Evolutionary conservation across 1,140 invertebrate genomes (phyloP).

Genomic region (Musca vetustissima): DNA sequence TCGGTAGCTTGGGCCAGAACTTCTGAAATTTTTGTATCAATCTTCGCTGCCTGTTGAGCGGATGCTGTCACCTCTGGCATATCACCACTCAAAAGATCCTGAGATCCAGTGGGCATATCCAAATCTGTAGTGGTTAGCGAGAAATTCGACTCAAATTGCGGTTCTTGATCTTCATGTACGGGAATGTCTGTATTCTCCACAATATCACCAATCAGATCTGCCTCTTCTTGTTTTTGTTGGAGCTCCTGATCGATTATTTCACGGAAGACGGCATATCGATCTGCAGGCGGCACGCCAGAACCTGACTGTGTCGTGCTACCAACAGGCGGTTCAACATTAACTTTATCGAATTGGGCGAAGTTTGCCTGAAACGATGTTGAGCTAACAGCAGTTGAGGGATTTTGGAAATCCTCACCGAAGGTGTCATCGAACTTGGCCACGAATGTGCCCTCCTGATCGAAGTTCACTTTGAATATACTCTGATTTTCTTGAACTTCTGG

Average conservation of each 20-base stretch:
- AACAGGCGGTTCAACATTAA: slow-evolving; percentile 49
- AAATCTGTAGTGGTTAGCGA: slow-evolving; percentile 11
- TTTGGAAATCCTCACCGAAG: slow-evolving; percentile 55
- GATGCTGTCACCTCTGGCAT: slow-evolving; percentile 11
- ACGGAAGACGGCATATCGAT: slow-evolving; percentile 82
- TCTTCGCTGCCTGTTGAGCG: slow-evolving; percentile 37
- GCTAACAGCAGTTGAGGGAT: neutral
- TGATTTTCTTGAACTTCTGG: slow-evolving; percentile 24
- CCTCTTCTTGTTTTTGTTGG: slow-evolving; percentile 59
- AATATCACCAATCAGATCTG: slow-evolving; percentile 46
- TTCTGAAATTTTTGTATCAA: slow-evolving; percentile 56
- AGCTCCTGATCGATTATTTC: slow-evolving; percentile 76
- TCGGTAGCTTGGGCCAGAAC: slow-evolving; percentile 60
- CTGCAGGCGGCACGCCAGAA: slow-evolving; percentile 59
- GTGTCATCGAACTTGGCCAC: slow-evolving; percentile 64
- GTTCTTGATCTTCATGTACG: neutral
- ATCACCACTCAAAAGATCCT: slow-evolving; percentile 6
- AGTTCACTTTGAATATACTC: slow-evolving; percentile 61
- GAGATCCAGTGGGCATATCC: slow-evolving; percentile 7
- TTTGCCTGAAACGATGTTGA: slow-evolving; percentile 60
- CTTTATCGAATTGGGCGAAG: slow-evolving; percentile 62
- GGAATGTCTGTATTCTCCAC: neutral
- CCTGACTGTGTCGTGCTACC: slow-evolving; percentile 27
- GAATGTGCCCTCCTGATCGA: slow-evolving; percentile 57
- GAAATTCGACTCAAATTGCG: neutral